phyloP scores from a whole-genome alignment of 2,888 invertebrate species.

The Tetragonula carbonaria region DNA sequence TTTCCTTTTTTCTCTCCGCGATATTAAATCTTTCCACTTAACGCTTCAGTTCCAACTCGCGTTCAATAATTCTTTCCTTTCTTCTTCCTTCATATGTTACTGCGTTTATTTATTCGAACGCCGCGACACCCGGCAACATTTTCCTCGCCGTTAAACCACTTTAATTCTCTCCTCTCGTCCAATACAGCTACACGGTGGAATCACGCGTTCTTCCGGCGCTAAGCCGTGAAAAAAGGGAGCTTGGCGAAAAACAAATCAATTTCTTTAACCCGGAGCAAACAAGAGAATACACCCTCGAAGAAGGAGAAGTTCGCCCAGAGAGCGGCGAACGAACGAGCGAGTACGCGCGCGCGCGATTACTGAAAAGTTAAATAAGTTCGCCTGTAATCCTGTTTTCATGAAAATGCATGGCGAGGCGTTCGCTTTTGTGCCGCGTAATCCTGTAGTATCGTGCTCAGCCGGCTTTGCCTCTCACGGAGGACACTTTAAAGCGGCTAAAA shows the following conservation, averaged over 20 bases:
- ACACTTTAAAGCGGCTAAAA: constrained; percentile 46
- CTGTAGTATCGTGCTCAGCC: constrained; percentile 20
- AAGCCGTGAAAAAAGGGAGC: background rate
- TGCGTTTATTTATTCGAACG: background rate
- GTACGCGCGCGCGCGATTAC: constrained; percentile 19
- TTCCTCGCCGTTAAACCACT: background rate
- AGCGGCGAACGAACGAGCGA: background rate
- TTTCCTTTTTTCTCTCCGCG: background rate
- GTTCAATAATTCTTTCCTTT: background rate
- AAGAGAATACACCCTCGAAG: constrained; percentile 17
- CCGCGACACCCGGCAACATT: background rate
- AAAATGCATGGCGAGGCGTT: constrained; percentile 46
- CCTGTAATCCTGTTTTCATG: constrained; percentile 55
- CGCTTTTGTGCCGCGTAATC: constrained; percentile 55
- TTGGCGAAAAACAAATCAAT: background rate
- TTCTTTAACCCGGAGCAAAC: background rate
- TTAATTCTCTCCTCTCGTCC: background rate
- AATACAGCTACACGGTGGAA: background rate
- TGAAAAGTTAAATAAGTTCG: constrained; percentile 57
- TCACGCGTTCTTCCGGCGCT: background rate
- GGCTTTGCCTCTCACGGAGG: constrained; percentile 23
- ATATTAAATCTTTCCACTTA: constrained; percentile 1
- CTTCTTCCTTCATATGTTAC: background rate
- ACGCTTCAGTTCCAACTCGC: background rate
- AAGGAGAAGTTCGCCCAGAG: constrained; percentile 11